A percentile compares a stretch with the other conserved stretches of the same genome.
Evolutionary conservation across 2,888 invertebrate species (phyloP).

Genomic region (Nebria salina): DNA sequence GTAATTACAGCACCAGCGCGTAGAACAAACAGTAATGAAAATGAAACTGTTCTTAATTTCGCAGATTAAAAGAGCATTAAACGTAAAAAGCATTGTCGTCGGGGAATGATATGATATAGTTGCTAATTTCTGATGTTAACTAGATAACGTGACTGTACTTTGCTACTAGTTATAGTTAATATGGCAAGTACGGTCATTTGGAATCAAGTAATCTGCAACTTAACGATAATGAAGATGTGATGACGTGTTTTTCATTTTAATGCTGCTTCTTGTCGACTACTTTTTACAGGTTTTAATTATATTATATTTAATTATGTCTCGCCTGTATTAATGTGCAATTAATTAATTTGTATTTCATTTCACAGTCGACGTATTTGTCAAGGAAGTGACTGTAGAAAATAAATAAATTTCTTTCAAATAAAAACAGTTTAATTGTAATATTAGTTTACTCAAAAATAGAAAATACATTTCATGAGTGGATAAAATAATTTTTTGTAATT

Average conservation of each 20-base stretch:
- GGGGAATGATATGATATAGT: slow-evolving; percentile 22
- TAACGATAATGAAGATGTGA: slow-evolving; percentile 21
- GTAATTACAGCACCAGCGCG: slow-evolving; percentile 31
- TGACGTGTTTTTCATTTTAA: slow-evolving; percentile 13
- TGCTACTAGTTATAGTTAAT: neutral
- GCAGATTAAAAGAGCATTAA: slow-evolving; percentile 44
- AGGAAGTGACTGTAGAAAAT: neutral
- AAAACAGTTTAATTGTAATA: too few species aligned
- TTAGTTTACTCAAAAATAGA: too few species aligned
- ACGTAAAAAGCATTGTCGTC: slow-evolving; percentile 32
- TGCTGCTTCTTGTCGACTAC: slow-evolving; percentile 4
- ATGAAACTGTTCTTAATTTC: slow-evolving; percentile 45
- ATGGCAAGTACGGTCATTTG: neutral
- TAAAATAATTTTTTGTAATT: too few species aligned
- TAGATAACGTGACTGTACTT: neutral
- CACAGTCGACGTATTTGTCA: neutral
- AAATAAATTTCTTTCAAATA: too few species aligned
- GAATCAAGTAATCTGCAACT: slow-evolving; percentile 15
- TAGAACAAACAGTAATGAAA: slow-evolving; percentile 31
- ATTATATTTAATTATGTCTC: slow-evolving; percentile 12
- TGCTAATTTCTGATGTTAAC: slow-evolving; percentile 4
- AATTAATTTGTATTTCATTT: neutral
- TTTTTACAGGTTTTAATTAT: slow-evolving; percentile 6
- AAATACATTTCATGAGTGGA: too few species aligned
- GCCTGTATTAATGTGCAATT: neutral